These are phyloP conservation scores for Hyalella azteca DNA, from an alignment of 2,888 invertebrate genomes.

Conservation along the genomic window DNA sequence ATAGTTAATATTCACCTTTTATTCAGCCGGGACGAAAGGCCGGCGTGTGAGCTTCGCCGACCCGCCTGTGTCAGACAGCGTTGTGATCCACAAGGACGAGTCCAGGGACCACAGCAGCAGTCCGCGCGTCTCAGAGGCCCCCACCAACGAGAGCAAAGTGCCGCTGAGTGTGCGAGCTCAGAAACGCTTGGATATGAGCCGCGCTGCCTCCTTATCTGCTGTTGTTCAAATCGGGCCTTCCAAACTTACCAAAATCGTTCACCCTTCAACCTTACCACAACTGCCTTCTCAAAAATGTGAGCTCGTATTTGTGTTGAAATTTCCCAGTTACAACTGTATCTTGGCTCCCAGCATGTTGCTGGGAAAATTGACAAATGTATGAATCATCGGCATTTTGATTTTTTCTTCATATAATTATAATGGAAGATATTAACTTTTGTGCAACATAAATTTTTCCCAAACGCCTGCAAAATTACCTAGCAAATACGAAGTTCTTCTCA, in stretches of 20 bases:
- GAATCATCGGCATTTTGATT: too few relatives aligned
- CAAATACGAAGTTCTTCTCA: too few relatives aligned
- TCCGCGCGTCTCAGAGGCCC: neutral
- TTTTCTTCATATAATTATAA: too few relatives aligned
- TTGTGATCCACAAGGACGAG: constrained; percentile 53
- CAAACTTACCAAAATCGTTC: constrained; percentile 1
- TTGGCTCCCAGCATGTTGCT: too few relatives aligned
- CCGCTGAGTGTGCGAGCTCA: constrained; percentile 48
- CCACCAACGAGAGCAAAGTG: constrained; percentile 40
- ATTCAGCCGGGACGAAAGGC: constrained; percentile 45
- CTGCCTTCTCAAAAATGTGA: neutral
- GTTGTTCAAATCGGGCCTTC: neutral
- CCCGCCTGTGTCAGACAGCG: constrained; percentile 59
- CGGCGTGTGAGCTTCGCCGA: constrained; percentile 58
- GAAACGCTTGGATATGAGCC: constrained; percentile 57
- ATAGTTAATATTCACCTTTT: neutral
- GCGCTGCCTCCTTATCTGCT: constrained; percentile 33
- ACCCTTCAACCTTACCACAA: constrained; percentile 11
- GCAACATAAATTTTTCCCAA: too few relatives aligned
- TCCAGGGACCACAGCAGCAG: neutral
- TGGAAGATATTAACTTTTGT: too few relatives aligned
- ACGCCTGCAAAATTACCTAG: too few relatives aligned
- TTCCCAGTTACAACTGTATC: too few relatives aligned
- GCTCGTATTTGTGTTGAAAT: too few relatives aligned
- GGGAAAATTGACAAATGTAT: too few relatives aligned